Evolutionary conservation across 2,797 vertebrate species (phyloP), one percentile per base, ranked within the genome.

Genomic region (Gymnopithys bicolor): DNA sequence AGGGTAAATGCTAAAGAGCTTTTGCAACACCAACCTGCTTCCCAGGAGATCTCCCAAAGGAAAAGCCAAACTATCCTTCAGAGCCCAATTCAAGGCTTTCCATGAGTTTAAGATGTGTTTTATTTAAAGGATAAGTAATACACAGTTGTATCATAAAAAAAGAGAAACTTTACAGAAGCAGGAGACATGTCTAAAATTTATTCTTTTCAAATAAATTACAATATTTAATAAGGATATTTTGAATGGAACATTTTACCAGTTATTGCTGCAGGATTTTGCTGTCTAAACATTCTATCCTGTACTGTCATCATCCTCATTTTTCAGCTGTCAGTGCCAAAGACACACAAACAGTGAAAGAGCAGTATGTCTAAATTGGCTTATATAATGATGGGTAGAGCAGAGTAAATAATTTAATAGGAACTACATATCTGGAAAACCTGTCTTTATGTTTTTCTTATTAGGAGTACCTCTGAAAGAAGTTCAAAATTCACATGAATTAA

Each of bases 321-420:
- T 64, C 80, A 84, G n/a, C 58, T 89, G 89, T 95, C 66, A 79
- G 8, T n/a, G 79, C 19, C 33, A 95, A 48, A 92, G 73, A 93
- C 39, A 68, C 37, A 43, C 41, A 84, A 95, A 88, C 8, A 84
- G 11, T 33, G 82, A 88, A 87, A 66, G 10, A 86, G 30, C 23
- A 9, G 59, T 46, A 46, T 43, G 27, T 87, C 49, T 49, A 89
- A 90, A 90, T 93, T 94, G 87, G 49, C 89, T 96, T 69, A 53
- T 35, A 75, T 56, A 95, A 90, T 84, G 25, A 74, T n/a, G 46
- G 82, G n/a, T 39, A 73, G 24, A 89, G 52, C 10, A 60, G 19
- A 74, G 21, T 73, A 92, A 94, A 85, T 84, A 48, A 94, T 84
- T 88, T 64, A 90, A 59, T 41, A 79, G 37, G 55, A 93, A 24